Conservation (phyloP, 2,113 vertebrate genomes). For the Nycticebus coucang region DNA sequence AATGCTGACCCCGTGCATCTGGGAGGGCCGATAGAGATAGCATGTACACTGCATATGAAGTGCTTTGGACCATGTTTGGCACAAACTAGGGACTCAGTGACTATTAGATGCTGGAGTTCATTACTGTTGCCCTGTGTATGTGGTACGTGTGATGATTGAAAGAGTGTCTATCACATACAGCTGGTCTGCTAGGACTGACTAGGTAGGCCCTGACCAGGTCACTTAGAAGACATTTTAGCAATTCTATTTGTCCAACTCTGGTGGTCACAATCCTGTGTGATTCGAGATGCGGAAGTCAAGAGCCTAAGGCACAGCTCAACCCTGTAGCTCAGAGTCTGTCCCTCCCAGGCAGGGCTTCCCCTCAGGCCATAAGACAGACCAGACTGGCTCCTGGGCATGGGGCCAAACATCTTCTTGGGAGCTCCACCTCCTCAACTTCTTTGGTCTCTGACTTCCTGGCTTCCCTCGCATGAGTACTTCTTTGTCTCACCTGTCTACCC, state of each 20-base stretch:
- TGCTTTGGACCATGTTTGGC: conserved; percentile 20
- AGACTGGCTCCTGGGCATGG: neutral
- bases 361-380: neutral
- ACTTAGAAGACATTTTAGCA: conserved; percentile 9
- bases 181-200: conserved; percentile 25
- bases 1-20: neutral
- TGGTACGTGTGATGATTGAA: neutral
- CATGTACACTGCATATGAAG: neutral
- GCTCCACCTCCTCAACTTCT: neutral
- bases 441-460: neutral
- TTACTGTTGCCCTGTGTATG: neutral
- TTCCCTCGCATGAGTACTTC: conserved; percentile 11
- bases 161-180: neutral
- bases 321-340: neutral
- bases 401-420: conserved; percentile 33
- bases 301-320: neutral
- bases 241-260: conserved; percentile 2
- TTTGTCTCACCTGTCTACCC: neutral
- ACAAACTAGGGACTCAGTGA: neutral
- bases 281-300: neutral
- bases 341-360: neutral
- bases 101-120: neutral
- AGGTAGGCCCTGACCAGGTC: neutral
- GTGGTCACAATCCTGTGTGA: neutral
- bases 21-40: neutral